These are phyloP conservation scores for Orchesella flavescens DNA, from an alignment of 2,888 invertebrate genomes.

Conservation along the genomic window DNA sequence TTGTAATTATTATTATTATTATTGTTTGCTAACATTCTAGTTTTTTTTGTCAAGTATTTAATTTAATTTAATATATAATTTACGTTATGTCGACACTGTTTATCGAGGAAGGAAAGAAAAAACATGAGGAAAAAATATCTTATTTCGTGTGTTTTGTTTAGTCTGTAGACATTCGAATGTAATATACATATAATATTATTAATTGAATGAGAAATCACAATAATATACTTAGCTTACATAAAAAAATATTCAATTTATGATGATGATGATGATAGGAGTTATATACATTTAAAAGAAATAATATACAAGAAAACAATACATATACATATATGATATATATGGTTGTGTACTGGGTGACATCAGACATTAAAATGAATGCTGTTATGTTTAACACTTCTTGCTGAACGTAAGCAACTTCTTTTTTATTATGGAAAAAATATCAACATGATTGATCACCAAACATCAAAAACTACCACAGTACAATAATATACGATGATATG, in stretches of 20 bases:
- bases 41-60: conserved; percentile 50
- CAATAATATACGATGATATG: neutral
- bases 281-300: conserved; percentile 39
- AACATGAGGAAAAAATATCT: conserved; percentile 20
- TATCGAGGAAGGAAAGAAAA: conserved; percentile 21
- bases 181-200: conserved; percentile 38
- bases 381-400: conserved; percentile 52
- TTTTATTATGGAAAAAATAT: conserved; percentile 2
- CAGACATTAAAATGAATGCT: conserved; percentile 62
- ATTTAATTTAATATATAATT: conserved; percentile 44
- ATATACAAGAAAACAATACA: conserved; percentile 24
- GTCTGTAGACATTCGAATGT: conserved; percentile 15
- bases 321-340: conserved; percentile 19
- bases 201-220: conserved; percentile 15
- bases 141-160: conserved; percentile 29
- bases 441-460: neutral
- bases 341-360: conserved; percentile 65
- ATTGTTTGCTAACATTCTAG: conserved; percentile 59
- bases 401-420: conserved; percentile 31
- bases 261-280: conserved; percentile 64
- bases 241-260: conserved; percentile 46
- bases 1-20: conserved; percentile 23
- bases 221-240: conserved; percentile 2
- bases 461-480: neutral
- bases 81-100: conserved; percentile 31